Base-by-base conservation (phyloP, 2,797 vertebrate genomes). In the Pterois miles region DNA sequence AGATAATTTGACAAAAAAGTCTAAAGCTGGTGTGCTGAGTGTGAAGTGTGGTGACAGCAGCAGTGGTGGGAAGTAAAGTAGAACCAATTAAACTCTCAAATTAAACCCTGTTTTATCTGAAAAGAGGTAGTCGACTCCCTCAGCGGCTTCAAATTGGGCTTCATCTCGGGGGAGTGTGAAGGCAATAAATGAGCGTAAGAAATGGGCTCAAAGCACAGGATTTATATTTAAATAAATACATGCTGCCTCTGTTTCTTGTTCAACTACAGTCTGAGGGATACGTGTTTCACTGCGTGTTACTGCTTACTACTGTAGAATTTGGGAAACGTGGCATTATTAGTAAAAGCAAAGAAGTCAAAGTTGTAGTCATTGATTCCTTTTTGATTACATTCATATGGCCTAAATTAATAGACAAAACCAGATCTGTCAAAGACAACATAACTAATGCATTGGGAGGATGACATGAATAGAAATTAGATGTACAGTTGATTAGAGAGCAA, bases 1-100 rank as follows among this genome's bases (percentile, higher is more conserved):
- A 36, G 25, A 48, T 59, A 14, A 69, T 80, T 63, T 71, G 27
- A 70, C 52, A 29, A 4, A 62, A 54, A n/a, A 14, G 29, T 65
- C 12, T 57, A n/a, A 80, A 71, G 54, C 50, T 9, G 8, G 8
- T 9, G 4, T 27, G 22, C 50, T 31, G 29, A 65, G 14, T 65
- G 57, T 79, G 12, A 71, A 63, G 56, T 67, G 34, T 64, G 22
- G 60, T 52, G 59, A 75, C 57, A 69, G 66, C 58, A 56, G 62
- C 54, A 62, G 60, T 63, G 20, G 75, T 78, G 71, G 59, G 77
- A 69, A 74, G 77, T 78, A 87, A 76, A 85, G 76, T 70, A 71
- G 77, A 88, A 83, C 86, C 89, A 89, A 92, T 94, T 93, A 91
- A 91, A 91, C 85, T 82, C 74, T 85, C 48, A 90, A 92, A 93